Base-by-base conservation (phyloP, 2,113 vertebrate genomes). In the Mohoua ochrocephala region DNA sequence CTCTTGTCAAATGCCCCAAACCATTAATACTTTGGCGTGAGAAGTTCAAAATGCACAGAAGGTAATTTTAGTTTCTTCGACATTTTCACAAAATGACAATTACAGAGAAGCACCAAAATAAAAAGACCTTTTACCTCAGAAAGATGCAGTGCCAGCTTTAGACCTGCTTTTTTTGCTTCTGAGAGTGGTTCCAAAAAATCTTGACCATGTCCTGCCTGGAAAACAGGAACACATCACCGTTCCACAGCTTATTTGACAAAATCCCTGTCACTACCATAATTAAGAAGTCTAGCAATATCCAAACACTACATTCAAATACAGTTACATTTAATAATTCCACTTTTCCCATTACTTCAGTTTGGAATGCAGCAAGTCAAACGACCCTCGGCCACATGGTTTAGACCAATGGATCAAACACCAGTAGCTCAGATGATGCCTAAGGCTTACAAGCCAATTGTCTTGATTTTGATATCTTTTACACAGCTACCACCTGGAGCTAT, bases 61-160 rank as follows among this genome's bases (percentile, higher is more conserved):
- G 28, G 41, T 73, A 73, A 81, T 84, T 87, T 90, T 37, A 77
- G 47, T 65, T 86, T 52, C 44, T 77, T 31, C 7, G 1, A 77
- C 37, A 37, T 37, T 64, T 79, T 94, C 49, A 59, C 69, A 33
- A 77, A 73, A 78, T 7, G 1, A 8, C 2, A 70, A 31, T 37
- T 81, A 63, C 14, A 68, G 52, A 57, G 54, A 76, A 79, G 18
- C 7, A 92, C 15, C 10, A 68, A 67, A 63, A 45, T 23, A 78
- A 94, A 89, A 27, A 69, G 77, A 53, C 74, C n/a, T 24, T 39
- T 92, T 98, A 99, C 99, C 98, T 99, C 99, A 84, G 99, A 99
- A 84, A 99, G 98, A 93, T 99, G 99, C 89, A 99, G 91, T 2
- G 99, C 98, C 95, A 99, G 93, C 97, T 99, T 99, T 49, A 99